Evolutionary conservation across 2,113 vertebrate genomes (phyloP), one percentile per base, ranked within the genome.

Genomic region (Toxotes chatareus): DNA sequence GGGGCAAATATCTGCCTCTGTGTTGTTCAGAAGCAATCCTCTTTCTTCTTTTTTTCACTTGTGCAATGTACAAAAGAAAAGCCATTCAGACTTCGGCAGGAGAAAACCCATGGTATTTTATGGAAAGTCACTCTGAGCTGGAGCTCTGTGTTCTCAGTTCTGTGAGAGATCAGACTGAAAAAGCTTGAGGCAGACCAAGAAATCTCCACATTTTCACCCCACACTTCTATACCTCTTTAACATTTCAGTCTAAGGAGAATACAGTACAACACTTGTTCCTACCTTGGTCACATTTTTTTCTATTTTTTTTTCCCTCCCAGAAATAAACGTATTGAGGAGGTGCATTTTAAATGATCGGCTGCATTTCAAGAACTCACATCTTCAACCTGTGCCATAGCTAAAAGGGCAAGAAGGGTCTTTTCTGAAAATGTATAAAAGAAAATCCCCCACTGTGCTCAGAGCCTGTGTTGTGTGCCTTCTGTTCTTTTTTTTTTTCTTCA

Each of bases 161-260:
- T 83, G 79, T 73, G 44, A 80, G 76, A 83, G 65, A 84, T 86
- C 80, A 80, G 73, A 78, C 61, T 53, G 14, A 62, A 79, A 83
- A 83, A 77, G 70, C 87, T 87, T 1, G 16, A 82, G 83, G 85
- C 86, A 59, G 44, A n/a, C 49, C 11, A 32, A 49, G 14, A 61
- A 73, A 73, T 67, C 31, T 80, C 59, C 27, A 72, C 51, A 46
- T 77, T 69, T 72, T 86, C 76, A 71, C 74, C 83, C 61, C 40
- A 56, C 34, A 44, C 70, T 44, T 74, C 63, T 55, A 66, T 27
- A 67, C 23, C 4, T 71, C 63, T 87, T 84, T 80, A 63, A 77
- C 76, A 82, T 80, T 75, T 64, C 38, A 78, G 70, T 56, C 59
- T 70, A 17, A 17, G 16, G 77, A 75, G 81, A 42, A 44, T 17